phyloP scores from a whole-genome alignment of 2,797 vertebrate species.

The Malurus leucopterus region DNA sequence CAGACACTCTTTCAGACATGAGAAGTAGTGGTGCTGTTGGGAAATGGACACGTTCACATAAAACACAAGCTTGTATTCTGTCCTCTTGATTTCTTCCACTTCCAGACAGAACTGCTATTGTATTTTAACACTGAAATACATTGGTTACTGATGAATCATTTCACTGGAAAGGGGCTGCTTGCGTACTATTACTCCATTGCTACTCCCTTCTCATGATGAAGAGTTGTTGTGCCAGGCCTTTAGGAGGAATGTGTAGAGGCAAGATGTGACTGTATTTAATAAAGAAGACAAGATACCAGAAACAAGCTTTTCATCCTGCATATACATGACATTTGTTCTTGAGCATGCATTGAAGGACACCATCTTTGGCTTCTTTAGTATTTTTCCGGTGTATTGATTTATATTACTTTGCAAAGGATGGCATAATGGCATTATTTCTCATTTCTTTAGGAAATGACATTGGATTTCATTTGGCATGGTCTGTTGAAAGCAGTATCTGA shows the following conservation, averaged over 20 bases:
- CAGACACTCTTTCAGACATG: neutral
- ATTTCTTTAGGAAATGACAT: neutral
- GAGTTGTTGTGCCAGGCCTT: neutral
- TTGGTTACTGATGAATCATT: neutral
- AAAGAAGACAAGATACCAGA: neutral
- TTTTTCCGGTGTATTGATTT: neutral
- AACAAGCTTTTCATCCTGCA: neutral
- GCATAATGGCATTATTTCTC: neutral
- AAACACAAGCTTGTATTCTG: neutral
- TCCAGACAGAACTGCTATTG: neutral
- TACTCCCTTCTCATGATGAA: neutral
- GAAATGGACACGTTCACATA: neutral
- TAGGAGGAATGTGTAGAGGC: neutral
- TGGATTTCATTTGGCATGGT: neutral
- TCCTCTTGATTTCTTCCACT: neutral
- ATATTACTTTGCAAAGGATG: neutral
- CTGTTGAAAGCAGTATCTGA: neutral
- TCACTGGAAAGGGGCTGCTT: neutral
- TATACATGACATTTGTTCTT: neutral
- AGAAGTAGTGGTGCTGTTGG: neutral
- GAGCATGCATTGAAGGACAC: neutral
- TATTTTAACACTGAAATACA: neutral
- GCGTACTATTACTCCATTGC: neutral
- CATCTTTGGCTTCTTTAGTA: neutral
- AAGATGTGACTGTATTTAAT: neutral